A percentile compares a stretch with the other conserved stretches of the same genome.
Conservation (phyloP, 2,888 invertebrate genomes). For the Ferdinandea cuprea region DNA sequence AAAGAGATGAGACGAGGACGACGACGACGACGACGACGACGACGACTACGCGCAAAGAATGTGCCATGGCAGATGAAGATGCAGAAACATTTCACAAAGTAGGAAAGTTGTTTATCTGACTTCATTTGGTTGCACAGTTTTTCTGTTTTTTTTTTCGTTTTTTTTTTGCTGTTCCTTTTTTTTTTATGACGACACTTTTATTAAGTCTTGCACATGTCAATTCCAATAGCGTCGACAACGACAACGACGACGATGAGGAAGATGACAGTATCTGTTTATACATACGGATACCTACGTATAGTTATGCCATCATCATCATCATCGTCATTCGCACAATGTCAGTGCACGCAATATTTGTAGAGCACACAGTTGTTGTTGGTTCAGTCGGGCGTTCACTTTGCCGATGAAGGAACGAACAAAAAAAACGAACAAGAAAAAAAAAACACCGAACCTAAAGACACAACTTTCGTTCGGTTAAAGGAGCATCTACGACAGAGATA, state of each 20-base stretch:
- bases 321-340: conserved; percentile 64
- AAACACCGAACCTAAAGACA: conserved; percentile 1
- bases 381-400: conserved; percentile 43
- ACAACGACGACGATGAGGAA: conserved; percentile 10
- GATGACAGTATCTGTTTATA: conserved; percentile 16
- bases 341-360: conserved; percentile 61
- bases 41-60: conserved; percentile 9
- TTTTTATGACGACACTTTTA: conserved; percentile 67
- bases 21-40: no score
- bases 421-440: not conserved
- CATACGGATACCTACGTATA: not conserved
- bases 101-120: conserved; percentile 70
- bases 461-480: conserved; percentile 22
- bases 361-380: conserved; percentile 32
- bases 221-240: conserved; percentile 51
- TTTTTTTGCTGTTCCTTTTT: conserved; percentile 22
- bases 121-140: conserved; percentile 59
- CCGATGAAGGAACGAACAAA: not conserved
- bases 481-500: conserved; percentile 49
- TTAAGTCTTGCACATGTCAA: conserved; percentile 75
- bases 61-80: conserved; percentile 51
- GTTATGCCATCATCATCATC: conserved; percentile 30
- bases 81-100: conserved; percentile 49
- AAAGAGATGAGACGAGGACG: conserved; percentile 20
- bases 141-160: conserved; percentile 1